A percentile compares a stretch with the other conserved stretches of the same genome.
Conservation (phyloP, 2,113 vertebrate species). For the Anoplopoma fimbria region DNA sequence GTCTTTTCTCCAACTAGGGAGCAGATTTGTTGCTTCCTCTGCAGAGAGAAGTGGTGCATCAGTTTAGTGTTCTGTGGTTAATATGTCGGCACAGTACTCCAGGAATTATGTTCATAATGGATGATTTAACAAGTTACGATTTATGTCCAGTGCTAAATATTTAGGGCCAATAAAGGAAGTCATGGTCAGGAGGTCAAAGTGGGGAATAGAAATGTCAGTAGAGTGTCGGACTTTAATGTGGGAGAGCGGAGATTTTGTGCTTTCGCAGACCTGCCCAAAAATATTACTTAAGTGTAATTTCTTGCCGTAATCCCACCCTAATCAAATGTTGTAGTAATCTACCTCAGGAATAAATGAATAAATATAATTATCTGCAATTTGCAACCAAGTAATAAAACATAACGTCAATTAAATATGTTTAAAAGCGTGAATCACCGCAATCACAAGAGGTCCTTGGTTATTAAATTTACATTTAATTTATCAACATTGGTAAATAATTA, state of each 20-base stretch:
- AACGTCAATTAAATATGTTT: too few relatives aligned
- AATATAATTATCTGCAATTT: not conserved
- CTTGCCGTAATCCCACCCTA: too few relatives aligned
- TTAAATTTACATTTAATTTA: not conserved
- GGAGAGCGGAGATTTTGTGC: not conserved
- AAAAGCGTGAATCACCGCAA: too few relatives aligned
- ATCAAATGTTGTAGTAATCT: not conserved
- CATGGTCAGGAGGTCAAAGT: not conserved
- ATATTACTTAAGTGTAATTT: not conserved
- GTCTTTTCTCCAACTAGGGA: not conserved
- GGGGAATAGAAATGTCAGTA: not conserved
- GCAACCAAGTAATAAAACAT: too few relatives aligned
- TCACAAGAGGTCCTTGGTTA: too few relatives aligned
- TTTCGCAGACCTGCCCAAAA: not conserved
- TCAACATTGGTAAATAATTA: too few relatives aligned
- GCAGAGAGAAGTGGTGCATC: not conserved
- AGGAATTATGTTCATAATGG: not conserved
- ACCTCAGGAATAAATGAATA: not conserved
- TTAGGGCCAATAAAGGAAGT: not conserved
- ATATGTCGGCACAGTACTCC: not conserved
- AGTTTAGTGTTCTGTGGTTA: not conserved
- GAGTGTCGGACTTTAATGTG: not conserved
- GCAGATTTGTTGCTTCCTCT: slow-evolving; percentile 1
- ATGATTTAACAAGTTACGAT: not conserved
- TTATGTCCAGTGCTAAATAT: not conserved